Evolutionary conservation across 1,140 invertebrate genomes (phyloP).

Genomic region (Carposina sasakii): DNA sequence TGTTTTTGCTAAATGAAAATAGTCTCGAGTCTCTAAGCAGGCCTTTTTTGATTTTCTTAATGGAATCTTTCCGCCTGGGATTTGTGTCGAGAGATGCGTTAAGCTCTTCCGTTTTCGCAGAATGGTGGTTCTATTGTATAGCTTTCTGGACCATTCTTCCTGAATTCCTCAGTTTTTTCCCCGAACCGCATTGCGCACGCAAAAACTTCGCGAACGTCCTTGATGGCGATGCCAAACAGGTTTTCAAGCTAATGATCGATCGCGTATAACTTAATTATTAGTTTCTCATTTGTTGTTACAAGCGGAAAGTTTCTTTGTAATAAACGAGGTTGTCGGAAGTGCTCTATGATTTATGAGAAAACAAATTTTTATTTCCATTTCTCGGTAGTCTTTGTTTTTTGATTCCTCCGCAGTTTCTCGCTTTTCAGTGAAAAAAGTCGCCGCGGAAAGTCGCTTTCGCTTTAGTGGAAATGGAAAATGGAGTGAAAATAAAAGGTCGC

Average conservation of each 20-base stretch:
- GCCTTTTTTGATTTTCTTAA: conserved; percentile 73
- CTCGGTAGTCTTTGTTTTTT: conserved; percentile 59
- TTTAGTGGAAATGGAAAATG: conserved; percentile 57
- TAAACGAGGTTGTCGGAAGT: conserved; percentile 55
- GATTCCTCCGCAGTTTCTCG: conserved; percentile 54
- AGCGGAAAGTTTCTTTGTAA: conserved; percentile 62
- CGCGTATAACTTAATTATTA: too few relatives aligned
- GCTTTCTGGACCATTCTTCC: too few relatives aligned
- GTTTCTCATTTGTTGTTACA: too few relatives aligned
- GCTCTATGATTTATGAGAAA: conserved; percentile 68
- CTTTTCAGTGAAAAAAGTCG: conserved; percentile 53
- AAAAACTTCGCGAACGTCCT: too few relatives aligned
- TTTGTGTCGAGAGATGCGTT: conserved; percentile 60
- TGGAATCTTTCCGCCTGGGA: conserved; percentile 68
- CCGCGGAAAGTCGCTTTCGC: conserved; percentile 56
- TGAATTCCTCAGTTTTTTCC: too few relatives aligned
- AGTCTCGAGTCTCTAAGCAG: conserved; percentile 61
- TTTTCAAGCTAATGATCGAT: too few relatives aligned
- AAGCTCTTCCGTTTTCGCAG: conserved; percentile 44
- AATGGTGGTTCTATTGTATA: too few relatives aligned
- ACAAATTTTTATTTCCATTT: conserved; percentile 65
- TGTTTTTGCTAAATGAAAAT: conserved; percentile 73
- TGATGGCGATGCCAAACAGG: too few relatives aligned
- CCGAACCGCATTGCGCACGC: too few relatives aligned
- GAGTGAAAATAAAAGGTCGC: conserved; percentile 42